These are phyloP conservation scores for Lasaia peninsularis DNA, from an alignment of 1,140 invertebrate species.

Conservation along the genomic window DNA sequence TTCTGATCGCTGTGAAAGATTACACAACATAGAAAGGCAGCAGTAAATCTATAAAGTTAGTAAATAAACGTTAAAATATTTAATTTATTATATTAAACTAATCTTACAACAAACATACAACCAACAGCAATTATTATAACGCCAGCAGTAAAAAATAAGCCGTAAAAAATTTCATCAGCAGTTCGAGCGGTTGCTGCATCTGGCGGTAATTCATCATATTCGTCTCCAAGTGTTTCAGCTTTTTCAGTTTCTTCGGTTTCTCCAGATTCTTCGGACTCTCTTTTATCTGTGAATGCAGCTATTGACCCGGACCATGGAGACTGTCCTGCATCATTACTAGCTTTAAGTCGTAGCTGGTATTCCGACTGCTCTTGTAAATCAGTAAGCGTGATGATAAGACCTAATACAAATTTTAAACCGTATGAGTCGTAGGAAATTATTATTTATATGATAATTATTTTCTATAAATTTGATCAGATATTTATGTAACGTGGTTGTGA, in stretches of 20 bases:
- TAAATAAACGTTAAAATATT: no score
- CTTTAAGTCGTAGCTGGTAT: conserved; percentile 42
- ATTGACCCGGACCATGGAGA: conserved; percentile 40
- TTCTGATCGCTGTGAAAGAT: no score
- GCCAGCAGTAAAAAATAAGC: conserved; percentile 48
- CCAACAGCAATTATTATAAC: conserved; percentile 41
- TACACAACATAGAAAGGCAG: no score
- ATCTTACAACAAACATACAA: conserved; percentile 47
- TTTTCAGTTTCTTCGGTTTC: not conserved
- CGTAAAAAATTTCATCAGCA: conserved; percentile 43
- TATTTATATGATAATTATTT: no score
- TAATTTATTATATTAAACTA: conserved; percentile 30
- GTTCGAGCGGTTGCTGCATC: not conserved
- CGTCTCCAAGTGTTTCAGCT: no score
- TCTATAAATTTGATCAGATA: no score
- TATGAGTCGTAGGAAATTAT: no score
- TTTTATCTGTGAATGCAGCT: conserved; percentile 23
- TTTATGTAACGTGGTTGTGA: no score
- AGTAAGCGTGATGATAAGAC: conserved; percentile 22
- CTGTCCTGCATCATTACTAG: conserved; percentile 36
- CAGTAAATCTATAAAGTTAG: no score
- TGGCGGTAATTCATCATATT: not conserved
- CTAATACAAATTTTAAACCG: conserved; percentile 20
- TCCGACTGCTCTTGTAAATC: conserved; percentile 36
- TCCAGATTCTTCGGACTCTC: conserved; percentile 14